Evolutionary conservation across 1,140 invertebrate genomes (phyloP).

Genomic region (Hyles vespertilio): DNA sequence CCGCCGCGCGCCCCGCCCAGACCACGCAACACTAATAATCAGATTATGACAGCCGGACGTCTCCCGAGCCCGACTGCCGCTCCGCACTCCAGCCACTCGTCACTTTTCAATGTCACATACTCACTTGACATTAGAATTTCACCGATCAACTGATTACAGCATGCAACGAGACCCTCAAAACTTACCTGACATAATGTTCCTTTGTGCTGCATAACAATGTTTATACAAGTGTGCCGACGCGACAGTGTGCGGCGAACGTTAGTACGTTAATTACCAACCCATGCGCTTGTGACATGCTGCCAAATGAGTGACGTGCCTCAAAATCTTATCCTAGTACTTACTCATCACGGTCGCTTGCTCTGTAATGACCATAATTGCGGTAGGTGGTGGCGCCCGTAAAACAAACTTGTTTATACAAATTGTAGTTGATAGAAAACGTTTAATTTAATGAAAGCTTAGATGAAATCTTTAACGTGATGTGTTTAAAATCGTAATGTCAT

Average conservation of each 20-base stretch:
- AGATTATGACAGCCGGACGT: conserved; percentile 69
- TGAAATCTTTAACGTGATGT: conserved; percentile 47
- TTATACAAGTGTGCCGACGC: too few species aligned
- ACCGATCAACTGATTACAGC: conserved; percentile 29
- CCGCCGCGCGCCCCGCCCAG: conserved; percentile 70
- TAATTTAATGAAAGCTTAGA: conserved; percentile 64
- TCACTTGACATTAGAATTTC: conserved; percentile 50
- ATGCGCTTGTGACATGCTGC: too few species aligned
- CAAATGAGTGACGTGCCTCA: too few species aligned
- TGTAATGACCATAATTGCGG: conserved; percentile 3
- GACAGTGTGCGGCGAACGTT: too few species aligned
- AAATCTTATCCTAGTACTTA: too few species aligned
- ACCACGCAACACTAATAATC: conserved; percentile 67
- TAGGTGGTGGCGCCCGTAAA: conserved; percentile 39
- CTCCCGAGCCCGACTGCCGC: conserved; percentile 32
- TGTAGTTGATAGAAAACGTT: conserved; percentile 59
- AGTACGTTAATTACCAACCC: too few species aligned
- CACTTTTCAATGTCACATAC: conserved; percentile 54
- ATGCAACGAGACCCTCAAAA: conserved; percentile 3
- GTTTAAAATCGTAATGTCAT: conserved; percentile 64
- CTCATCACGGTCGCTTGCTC: background rate
- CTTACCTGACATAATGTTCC: conserved; percentile 27
- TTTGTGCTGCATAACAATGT: conserved; percentile 6
- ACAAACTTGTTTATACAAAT: conserved; percentile 57
- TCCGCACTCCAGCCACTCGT: conserved; percentile 41